phyloP scores from a whole-genome alignment of 1,140 invertebrate species.

The Bombus confusus region DNA sequence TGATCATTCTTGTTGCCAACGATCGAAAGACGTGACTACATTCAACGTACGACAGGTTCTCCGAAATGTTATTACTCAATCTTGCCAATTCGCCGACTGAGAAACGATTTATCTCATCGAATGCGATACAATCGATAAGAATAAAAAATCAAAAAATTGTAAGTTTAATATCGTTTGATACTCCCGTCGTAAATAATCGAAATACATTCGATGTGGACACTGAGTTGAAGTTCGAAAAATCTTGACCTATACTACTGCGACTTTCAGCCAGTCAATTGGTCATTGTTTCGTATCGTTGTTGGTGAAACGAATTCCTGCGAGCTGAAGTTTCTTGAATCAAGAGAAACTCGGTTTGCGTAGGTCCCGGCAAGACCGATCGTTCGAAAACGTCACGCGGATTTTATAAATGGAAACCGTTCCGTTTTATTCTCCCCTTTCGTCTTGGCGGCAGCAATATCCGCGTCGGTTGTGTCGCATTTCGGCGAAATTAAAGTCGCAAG shows the following conservation, averaged over 20 bases:
- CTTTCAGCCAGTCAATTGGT: neutral
- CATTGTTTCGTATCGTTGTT: neutral
- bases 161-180: no score
- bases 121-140: no score
- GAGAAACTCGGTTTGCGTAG: neutral
- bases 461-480: conserved; percentile 25
- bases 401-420: conserved; percentile 35
- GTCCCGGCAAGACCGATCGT: conserved; percentile 26
- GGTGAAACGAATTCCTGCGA: neutral
- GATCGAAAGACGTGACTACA: no score
- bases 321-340: neutral
- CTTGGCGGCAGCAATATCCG: conserved; percentile 44
- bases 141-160: no score
- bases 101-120: no score
- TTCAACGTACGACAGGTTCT: no score
- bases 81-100: no score
- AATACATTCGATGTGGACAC: no score
- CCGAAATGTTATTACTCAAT: no score
- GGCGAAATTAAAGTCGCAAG: conserved; percentile 51
- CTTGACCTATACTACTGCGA: neutral
- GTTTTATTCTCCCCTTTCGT: conserved; percentile 40
- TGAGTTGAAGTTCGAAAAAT: no score
- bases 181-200: no score
- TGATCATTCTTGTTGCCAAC: no score
- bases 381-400: neutral